Conservation (phyloP, 2,797 vertebrate species). For the Taeniopygia guttata region DNA sequence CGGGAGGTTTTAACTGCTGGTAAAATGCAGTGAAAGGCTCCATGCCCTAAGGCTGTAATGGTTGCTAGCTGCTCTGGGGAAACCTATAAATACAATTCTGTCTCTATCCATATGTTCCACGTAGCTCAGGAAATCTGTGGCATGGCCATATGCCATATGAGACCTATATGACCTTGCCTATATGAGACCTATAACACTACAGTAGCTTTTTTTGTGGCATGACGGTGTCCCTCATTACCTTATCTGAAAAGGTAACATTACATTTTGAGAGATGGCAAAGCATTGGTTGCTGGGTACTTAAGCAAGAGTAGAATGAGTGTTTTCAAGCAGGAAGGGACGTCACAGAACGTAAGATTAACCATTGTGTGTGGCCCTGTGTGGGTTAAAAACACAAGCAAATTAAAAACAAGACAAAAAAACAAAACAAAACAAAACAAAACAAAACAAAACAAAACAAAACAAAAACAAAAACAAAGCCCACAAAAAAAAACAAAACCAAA, state of each 20-base stretch:
- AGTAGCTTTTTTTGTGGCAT: neutral
- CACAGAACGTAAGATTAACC: neutral
- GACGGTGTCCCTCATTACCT: neutral
- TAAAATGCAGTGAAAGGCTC: neutral
- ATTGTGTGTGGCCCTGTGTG: no score
- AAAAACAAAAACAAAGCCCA: no score
- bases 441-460: neutral
- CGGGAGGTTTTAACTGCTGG: neutral
- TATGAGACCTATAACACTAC: neutral
- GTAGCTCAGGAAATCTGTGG: neutral
- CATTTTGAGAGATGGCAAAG: neutral
- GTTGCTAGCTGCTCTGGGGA: neutral
- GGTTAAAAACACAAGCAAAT: neutral
- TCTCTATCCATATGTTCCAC: neutral
- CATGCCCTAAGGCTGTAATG: neutral
- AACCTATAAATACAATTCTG: neutral
- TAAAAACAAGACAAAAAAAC: neutral
- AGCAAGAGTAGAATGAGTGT: neutral
- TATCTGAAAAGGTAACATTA: neutral
- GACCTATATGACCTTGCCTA: neutral
- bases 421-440: neutral
- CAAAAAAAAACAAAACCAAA: no score
- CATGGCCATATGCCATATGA: fast-evolving
- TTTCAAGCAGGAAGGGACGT: neutral
- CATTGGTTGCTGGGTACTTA: neutral